Evolutionary conservation across 2,113 vertebrate genomes (phyloP).

Genomic region (Gymnogyps californianus): DNA sequence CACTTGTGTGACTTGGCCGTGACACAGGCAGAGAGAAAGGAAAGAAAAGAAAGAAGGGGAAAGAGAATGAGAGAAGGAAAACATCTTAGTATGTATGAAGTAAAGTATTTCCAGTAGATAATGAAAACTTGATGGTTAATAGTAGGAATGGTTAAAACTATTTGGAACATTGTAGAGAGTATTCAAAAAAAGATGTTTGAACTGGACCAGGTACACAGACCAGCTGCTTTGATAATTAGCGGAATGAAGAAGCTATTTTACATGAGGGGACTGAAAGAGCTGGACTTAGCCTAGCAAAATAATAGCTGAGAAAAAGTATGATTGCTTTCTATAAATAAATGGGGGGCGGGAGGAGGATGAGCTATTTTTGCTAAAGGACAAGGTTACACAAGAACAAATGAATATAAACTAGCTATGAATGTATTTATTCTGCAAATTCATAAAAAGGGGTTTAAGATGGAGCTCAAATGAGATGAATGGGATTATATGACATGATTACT

Average conservation of each 20-base stretch:
- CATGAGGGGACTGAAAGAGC: neutral
- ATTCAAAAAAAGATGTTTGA: neutral
- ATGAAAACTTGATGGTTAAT: neutral
- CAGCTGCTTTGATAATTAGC: neutral
- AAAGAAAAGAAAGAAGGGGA: neutral
- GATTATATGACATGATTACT: constrained; percentile 61
- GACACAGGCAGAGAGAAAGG: neutral
- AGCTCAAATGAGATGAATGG: constrained; percentile 52
- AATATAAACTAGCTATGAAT: constrained; percentile 46
- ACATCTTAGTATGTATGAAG: neutral
- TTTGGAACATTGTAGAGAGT: neutral
- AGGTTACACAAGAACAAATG: constrained; percentile 49
- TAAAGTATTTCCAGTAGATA: neutral
- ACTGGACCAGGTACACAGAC: neutral
- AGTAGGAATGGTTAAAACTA: neutral
- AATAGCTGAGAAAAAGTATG: constrained; percentile 21
- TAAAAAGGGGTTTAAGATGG: constrained; percentile 45
- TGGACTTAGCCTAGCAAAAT: constrained; percentile 34
- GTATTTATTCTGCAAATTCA: constrained; percentile 45
- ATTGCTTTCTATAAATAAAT: constrained; percentile 57
- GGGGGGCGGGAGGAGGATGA: neutral
- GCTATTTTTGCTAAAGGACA: constrained; percentile 51
- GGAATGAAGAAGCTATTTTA: neutral
- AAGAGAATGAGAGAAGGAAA: neutral
- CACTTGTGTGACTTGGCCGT: neutral